Evolutionary conservation across 1,140 invertebrate species (phyloP), one percentile per base, ranked within the genome.

Genomic region (Cyclargus thomasi): DNA sequence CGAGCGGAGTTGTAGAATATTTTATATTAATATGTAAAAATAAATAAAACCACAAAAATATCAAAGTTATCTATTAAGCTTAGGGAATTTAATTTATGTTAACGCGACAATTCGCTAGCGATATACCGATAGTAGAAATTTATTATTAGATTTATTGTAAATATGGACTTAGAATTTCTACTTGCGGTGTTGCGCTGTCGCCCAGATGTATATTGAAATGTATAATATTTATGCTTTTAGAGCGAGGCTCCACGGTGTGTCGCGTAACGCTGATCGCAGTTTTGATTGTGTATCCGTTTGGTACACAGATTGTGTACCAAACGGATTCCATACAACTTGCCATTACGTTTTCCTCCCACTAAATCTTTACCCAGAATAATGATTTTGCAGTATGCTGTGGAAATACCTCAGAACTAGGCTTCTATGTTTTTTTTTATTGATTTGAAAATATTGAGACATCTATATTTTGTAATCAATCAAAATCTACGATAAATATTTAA

Each of bases 181-280:
- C 18, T 59, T 20, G 55, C 55, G 55, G 55, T 20, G 2, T 18
- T 59, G 55, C 18, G 55, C 6, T 21, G 55, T 63, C 35, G 63
- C 53, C 18, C 55, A 59, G 55, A 59, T 66, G 65, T 53, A 63
- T 62, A 59, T 17, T 53, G 35, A 59, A 21, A 67, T 72, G 69
- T 72, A 70, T 68, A 29, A 29, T 29, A 69, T 74, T 74, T 67
- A 59, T 59, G 55, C 55, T 0, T 47, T 47, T 47, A 47, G 14
- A 14, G 39, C 1, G 39, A 16, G 39, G 39, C 1, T 11, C 11
- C 39, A 47, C 14, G 0, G 29, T 29, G 29, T 8, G 4, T 8
- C 29, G 29, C 29, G 29, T 29, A 8, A 29, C 29, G 29, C 29
- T 7, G 29, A 29, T 29, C 2, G 29, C 29, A 29, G n/a, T n/a